Evolutionary conservation across 2,797 vertebrate genomes (phyloP).

Genomic region (Emydoidea blandingii): DNA sequence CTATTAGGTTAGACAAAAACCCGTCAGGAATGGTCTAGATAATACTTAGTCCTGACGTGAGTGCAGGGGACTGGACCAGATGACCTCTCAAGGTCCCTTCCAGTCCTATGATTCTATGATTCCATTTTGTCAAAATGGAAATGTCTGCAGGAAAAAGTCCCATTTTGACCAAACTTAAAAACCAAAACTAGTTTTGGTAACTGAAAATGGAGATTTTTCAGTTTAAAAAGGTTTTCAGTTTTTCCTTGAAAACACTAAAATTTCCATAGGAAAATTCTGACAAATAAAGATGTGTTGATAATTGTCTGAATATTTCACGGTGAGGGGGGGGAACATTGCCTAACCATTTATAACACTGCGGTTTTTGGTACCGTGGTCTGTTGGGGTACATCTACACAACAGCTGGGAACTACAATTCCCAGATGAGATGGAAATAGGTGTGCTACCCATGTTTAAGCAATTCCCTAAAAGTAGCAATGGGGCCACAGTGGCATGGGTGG

Average conservation of each 20-base stretch:
- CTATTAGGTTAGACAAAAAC: too few species aligned
- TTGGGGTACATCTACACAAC: too few species aligned
- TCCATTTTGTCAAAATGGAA: neutral
- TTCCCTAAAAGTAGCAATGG: neutral
- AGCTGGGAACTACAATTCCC: neutral
- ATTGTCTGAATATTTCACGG: neutral
- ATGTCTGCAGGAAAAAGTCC: neutral
- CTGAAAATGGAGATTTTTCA: neutral
- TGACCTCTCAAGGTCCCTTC: too few species aligned
- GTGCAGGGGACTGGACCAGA: too few species aligned
- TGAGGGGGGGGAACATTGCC: too few species aligned
- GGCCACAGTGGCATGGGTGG: neutral
- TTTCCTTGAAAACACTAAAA: neutral
- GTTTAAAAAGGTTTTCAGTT: too few species aligned
- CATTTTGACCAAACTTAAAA: rapidly evolving
- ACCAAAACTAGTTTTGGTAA: neutral
- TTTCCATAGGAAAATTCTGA: neutral
- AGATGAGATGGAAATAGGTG: neutral
- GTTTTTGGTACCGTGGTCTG: too few species aligned
- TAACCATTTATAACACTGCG: too few species aligned
- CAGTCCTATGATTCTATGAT: neutral
- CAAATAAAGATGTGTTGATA: neutral
- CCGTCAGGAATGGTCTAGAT: too few species aligned
- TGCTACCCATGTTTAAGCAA: too few species aligned
- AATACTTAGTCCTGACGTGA: too few species aligned